Base-by-base conservation (phyloP, 2,888 invertebrate genomes). In the Serripes groenlandicus region DNA sequence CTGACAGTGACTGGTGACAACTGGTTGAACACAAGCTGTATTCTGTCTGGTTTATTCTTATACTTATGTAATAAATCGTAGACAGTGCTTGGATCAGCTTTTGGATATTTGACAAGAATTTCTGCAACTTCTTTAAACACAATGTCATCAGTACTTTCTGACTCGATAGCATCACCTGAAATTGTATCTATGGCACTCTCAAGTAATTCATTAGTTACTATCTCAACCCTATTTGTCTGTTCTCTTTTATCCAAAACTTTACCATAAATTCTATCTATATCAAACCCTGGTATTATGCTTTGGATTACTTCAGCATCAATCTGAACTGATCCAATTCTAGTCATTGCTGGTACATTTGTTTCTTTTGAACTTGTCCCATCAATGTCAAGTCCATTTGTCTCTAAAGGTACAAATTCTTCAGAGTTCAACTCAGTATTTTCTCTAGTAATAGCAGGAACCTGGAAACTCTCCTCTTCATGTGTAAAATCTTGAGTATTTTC, bases 171-270 rank as follows among this genome's bases (percentile, higher is more conserved):
- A 18, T 35, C 69, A 35, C 15, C 68, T 7, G 28, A 28, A 34
- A 23, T 28, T 15, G 18, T 58, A 56, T 54, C 64, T 9, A 49
- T 60, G 30, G 75, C 66, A 60, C 75, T 78, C 64, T 92, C 91
- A 34, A 92, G 71, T 7, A 92, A 72, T 64, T 87, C 85, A 80
- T 88, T 89, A 23, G 89, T 90, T 15, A 91, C 91, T 78, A 90
- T 71, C 64, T 92, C 90, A 21, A 92, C 81, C 69, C 92, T 88
- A 54, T 91, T 87, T 66, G 83, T 80, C 58, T 84, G 81, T 32
- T 77, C 72, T 73, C 90, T 84, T 18, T 87, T 79, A 18, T 82
- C 80, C 28, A 88, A 75, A 37, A 92, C 73, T 77, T 86, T 84
- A 4, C 90, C 81, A 83, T 90, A 91, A 30, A 92, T 79, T 26